phyloP scores from a whole-genome alignment of 2,888 invertebrate genomes.

The Stenodera caucasica region DNA sequence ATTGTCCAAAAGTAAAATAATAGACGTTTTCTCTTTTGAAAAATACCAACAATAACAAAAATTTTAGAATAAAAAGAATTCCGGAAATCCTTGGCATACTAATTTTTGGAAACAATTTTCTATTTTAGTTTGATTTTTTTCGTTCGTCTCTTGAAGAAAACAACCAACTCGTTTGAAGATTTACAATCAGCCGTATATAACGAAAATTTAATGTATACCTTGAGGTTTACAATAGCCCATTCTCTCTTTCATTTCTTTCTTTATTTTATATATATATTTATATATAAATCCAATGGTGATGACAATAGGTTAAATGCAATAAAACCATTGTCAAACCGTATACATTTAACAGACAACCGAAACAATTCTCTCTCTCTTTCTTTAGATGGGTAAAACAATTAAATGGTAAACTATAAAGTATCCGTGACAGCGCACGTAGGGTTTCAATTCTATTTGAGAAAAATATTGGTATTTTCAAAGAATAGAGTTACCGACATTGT shows the following conservation, averaged over 20 bases:
- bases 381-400: slow-evolving; percentile 39
- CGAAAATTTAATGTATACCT: slow-evolving; percentile 27
- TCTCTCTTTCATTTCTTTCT: slow-evolving; percentile 14
- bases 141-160: neutral
- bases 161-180: slow-evolving; percentile 12
- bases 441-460: slow-evolving; percentile 34
- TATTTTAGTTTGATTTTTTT: neutral
- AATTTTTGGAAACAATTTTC: neutral
- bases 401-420: slow-evolving; percentile 40
- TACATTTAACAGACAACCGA: slow-evolving; percentile 26
- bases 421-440: slow-evolving; percentile 44
- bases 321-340: slow-evolving; percentile 37
- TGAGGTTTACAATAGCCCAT: slow-evolving; percentile 30
- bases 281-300: slow-evolving; percentile 19
- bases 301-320: slow-evolving; percentile 35
- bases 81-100: slow-evolving; percentile 23
- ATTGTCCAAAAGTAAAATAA: neutral
- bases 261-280: too few relatives aligned
- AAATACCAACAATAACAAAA: slow-evolving; percentile 13
- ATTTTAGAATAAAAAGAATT: neutral
- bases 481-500: slow-evolving; percentile 33
- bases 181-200: slow-evolving; percentile 20
- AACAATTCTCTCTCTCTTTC: slow-evolving; percentile 33
- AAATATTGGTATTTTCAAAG: slow-evolving; percentile 17
- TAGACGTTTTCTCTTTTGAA: too few relatives aligned